These are phyloP conservation scores for Drosophila baimaii DNA, from an alignment of 1,140 invertebrate species.

Conservation along the genomic window DNA sequence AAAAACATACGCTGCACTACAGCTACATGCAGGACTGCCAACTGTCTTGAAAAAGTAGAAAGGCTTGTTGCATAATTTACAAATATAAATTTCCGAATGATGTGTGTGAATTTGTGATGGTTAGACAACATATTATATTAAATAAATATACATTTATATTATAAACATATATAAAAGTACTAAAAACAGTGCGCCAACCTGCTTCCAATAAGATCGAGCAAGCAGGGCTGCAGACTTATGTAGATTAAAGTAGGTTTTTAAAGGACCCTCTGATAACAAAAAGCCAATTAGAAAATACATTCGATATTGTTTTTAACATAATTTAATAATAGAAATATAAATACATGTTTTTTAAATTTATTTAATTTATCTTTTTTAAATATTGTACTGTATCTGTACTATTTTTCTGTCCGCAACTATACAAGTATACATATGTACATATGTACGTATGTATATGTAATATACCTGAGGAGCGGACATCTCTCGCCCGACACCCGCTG, in stretches of 20 bases:
- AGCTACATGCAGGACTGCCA: background rate
- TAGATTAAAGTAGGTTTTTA: no score
- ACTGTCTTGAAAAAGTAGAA: background rate
- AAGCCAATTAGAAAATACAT: background rate
- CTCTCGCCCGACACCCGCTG: conserved; percentile 44
- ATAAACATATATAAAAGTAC: no score
- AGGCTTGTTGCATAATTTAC: background rate
- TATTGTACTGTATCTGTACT: background rate
- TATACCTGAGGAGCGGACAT: conserved; percentile 31
- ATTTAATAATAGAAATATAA: no score
- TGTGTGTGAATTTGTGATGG: accelerated
- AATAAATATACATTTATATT: no score
- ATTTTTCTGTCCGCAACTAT: background rate
- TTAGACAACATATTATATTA: no score
- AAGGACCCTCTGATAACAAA: no score
- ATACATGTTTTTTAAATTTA: no score
- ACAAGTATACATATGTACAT: background rate
- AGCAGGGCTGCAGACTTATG: background rate
- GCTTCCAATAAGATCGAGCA: background rate
- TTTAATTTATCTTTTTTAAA: no score
- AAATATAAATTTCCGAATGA: accelerated
- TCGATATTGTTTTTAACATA: no score
- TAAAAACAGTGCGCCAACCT: no score
- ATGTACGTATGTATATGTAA: background rate
- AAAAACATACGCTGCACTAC: background rate